Conservation (phyloP, 2,797 vertebrate species). For the Gallirallus australis region DNA sequence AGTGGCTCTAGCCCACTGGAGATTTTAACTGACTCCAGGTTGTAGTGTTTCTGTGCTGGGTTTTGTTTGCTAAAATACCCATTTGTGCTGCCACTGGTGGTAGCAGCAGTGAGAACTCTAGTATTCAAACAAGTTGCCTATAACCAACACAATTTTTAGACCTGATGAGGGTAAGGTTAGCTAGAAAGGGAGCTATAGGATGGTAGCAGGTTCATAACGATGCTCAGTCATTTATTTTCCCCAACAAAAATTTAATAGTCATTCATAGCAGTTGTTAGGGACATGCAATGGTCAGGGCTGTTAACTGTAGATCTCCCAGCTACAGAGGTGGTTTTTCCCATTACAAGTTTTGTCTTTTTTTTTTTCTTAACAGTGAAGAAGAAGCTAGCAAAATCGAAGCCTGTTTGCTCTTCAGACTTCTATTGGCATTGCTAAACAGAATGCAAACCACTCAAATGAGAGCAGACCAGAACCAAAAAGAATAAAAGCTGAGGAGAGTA, state of each 20-base stretch:
- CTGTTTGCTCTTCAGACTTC: not conserved
- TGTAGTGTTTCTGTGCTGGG: not conserved
- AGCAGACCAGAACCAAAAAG: not conserved
- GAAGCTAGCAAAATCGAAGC: not conserved
- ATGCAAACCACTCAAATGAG: not conserved
- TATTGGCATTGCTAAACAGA: not conserved
- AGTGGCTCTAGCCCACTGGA: not conserved
- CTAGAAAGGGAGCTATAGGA: not conserved
- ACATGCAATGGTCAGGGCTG: not conserved
- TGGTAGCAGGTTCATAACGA: not conserved
- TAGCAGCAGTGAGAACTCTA: not conserved
- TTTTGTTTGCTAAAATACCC: not conserved
- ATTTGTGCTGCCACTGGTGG: not conserved
- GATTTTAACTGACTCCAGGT: not conserved
- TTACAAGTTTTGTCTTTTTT: not conserved
- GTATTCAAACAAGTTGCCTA: not conserved
- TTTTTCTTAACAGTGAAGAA: not conserved
- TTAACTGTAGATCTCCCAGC: not conserved
- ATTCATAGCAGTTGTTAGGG: not conserved
- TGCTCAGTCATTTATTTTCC: not conserved
- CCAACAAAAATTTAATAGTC: fast-evolving
- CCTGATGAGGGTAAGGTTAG: not conserved
- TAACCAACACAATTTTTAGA: not conserved
- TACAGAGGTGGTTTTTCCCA: not conserved
- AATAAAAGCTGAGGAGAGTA: not conserved